Evolutionary conservation across 2,113 vertebrate species (phyloP).

Genomic region (Synodontis membranacea): DNA sequence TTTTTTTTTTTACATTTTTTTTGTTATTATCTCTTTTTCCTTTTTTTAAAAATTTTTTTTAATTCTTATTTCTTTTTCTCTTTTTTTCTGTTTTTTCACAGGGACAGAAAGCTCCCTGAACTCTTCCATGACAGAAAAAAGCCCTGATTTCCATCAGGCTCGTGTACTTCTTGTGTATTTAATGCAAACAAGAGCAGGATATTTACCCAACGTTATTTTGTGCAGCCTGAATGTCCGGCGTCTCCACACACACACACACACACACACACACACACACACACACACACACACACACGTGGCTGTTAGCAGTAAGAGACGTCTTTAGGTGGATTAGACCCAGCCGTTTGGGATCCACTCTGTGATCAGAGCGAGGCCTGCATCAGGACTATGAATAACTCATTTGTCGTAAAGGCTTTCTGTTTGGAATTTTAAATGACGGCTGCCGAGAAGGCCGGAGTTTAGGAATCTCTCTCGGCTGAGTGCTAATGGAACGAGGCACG

Average conservation of each 20-base stretch:
- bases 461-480: conserved; percentile 14
- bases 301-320: neutral
- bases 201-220: neutral
- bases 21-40: too few relatives aligned
- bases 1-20: too few relatives aligned
- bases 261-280: too few relatives aligned
- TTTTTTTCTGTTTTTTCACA: too few relatives aligned
- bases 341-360: neutral
- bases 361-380: neutral
- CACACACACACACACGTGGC: neutral
- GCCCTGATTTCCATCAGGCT: neutral
- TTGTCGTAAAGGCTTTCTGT: neutral
- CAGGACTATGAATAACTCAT: neutral
- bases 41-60: too few relatives aligned
- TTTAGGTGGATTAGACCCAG: neutral
- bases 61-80: too few relatives aligned
- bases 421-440: conserved; percentile 8
- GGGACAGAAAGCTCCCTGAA: neutral
- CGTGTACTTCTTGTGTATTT: neutral
- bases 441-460: neutral
- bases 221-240: neutral
- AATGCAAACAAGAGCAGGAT: neutral
- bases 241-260: too few relatives aligned
- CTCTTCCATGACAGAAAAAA: neutral
- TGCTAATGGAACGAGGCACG: neutral